phyloP scores from a whole-genome alignment of 1,140 invertebrate genomes.

The Carcinoscorpius rotundicauda region DNA sequence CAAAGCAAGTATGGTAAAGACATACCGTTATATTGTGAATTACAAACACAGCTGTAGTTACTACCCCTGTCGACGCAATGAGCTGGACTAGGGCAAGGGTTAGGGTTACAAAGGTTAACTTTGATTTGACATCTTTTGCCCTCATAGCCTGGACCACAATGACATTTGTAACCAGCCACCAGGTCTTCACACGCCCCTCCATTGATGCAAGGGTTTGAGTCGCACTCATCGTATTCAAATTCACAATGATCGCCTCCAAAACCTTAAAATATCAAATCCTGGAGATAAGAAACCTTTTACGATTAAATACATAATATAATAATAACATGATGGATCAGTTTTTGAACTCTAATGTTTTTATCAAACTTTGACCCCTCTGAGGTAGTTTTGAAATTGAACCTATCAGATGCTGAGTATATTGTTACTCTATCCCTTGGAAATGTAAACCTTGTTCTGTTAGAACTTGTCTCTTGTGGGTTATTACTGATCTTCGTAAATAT shows the following conservation, averaged over 20 bases:
- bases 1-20: neutral
- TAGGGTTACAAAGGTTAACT: slow-evolving; percentile 51
- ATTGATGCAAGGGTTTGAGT: slow-evolving; percentile 42
- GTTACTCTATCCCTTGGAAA: no score
- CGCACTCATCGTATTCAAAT: slow-evolving; percentile 35
- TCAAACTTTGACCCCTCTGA: no score
- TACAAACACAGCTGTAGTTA: slow-evolving; percentile 57
- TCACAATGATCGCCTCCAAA: slow-evolving; percentile 22
- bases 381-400: no score
- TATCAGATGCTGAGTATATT: no score
- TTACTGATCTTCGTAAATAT: no score
- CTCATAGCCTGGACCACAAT: slow-evolving; percentile 35
- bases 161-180: slow-evolving; percentile 34
- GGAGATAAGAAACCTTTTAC: no score
- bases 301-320: no score
- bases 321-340: no score
- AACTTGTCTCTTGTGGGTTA: no score
- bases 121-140: slow-evolving; percentile 34
- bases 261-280: neutral
- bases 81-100: slow-evolving; percentile 49
- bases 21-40: slow-evolving; percentile 46
- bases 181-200: slow-evolving; percentile 26
- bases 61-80: slow-evolving; percentile 54
- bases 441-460: no score
- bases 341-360: no score